Percentiles rank a stretch among this genome's conserved stretches.
Evolutionary conservation across 64 coral and sea anemone species (phyloP).

Genomic region (Orbicella faveolata): DNA sequence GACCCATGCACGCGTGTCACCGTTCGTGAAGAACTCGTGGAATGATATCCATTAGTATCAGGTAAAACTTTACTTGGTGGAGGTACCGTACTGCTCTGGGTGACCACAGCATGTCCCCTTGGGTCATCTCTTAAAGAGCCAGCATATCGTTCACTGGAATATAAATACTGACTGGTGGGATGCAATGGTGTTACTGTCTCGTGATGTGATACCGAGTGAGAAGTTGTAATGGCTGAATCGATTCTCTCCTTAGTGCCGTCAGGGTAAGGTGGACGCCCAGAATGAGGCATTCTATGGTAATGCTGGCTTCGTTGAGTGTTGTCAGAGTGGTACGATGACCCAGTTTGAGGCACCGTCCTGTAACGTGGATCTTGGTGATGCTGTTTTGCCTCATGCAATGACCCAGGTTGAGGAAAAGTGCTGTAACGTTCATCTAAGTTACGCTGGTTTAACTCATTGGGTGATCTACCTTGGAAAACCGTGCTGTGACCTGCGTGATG

Average conservation of each 20-base stretch:
- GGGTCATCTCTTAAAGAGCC: background rate
- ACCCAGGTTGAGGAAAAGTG: no score
- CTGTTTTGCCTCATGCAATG: background rate
- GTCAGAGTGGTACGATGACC: no score
- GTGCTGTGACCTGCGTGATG: no score
- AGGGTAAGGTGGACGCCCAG: background rate
- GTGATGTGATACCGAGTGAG: background rate
- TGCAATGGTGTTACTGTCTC: background rate
- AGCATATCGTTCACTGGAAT: background rate
- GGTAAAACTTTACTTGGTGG: background rate
- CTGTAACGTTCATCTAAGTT: no score
- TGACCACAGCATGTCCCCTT: background rate
- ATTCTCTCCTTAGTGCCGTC: background rate
- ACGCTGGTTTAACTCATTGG: no score
- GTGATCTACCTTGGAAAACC: no score
- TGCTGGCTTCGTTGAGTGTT: no score
- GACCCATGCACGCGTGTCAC: background rate
- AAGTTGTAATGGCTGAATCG: background rate
- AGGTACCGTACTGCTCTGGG: background rate
- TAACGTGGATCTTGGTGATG: background rate
- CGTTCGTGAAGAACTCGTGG: background rate
- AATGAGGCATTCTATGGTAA: background rate
- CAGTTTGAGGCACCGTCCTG: no score
- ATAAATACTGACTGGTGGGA: background rate
- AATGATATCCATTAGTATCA: background rate